Conservation (phyloP, 2,797 vertebrate genomes). For the Acanthopagrus latus region DNA sequence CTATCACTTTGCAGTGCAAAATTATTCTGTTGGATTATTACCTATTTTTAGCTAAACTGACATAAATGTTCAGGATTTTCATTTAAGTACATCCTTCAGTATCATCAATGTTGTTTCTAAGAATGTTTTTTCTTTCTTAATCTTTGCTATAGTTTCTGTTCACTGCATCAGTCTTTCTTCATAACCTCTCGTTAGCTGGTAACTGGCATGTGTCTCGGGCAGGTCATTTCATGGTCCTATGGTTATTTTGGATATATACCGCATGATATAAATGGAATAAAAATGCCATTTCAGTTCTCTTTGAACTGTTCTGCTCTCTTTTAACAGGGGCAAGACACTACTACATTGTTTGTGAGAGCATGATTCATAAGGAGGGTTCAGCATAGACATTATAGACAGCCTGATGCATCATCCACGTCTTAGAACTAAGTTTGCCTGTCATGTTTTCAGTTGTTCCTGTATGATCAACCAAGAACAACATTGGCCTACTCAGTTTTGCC, state of each 20-base stretch:
- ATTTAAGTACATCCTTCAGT: neutral
- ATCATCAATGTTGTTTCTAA: neutral
- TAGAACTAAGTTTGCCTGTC: slow-evolving; percentile 43
- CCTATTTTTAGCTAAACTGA: neutral
- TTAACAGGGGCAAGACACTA: neutral
- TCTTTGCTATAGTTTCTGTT: neutral
- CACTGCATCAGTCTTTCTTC: neutral
- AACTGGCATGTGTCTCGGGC: neutral
- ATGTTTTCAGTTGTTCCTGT: slow-evolving; percentile 67
- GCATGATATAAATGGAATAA: neutral
- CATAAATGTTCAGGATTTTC: neutral
- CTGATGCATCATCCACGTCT: slow-evolving; percentile 37
- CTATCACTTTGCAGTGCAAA: neutral
- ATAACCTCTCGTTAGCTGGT: neutral
- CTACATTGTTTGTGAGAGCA: slow-evolving; percentile 22
- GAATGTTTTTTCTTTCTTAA: neutral
- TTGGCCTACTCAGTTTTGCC: slow-evolving; percentile 71
- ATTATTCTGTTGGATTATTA: neutral
- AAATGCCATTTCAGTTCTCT: neutral
- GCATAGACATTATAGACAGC: slow-evolving; percentile 15
- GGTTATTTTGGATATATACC: neutral
- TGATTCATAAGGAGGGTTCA: slow-evolving; percentile 19
- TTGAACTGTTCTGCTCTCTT: neutral
- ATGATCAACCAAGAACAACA: slow-evolving; percentile 73
- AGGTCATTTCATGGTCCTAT: neutral